Base-by-base conservation (phyloP, 2,888 invertebrate species). In the Strigamia maritima region DNA sequence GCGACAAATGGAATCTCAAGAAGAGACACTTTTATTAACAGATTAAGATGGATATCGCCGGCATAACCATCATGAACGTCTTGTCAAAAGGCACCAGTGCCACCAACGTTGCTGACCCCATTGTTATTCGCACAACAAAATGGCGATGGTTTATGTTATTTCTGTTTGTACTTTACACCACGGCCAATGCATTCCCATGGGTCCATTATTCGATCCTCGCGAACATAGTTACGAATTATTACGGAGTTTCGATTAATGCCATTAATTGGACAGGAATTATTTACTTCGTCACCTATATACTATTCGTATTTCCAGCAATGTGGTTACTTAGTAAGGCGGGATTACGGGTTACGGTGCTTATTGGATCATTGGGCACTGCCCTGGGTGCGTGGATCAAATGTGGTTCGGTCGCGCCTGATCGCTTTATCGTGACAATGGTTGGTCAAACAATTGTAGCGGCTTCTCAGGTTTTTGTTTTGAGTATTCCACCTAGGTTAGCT, bases 241-340 rank as follows among this genome's bases (percentile, higher is more conserved):
- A 94, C 85, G 89, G 89, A n/a, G 77, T 77, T 16, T 16, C 14
- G 7, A 90, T 90, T 82, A 90, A 90, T 82, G 90, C 90, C 84
- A 94, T 99, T 79, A 94, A 98, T 86, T 97, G 97, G 97, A 94
- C 98, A 26, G 97, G 97, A 65, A 95, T 99, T 94, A 91, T 98
- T 84, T 99, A 93, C 88, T 99, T 99, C 98, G 90, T 96, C 82
- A 90, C 93, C 2, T 99, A 99, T 87, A 96, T 99, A 84, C 95
- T 98, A 8, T 91, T 98, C 83, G 96, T 99, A 84, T 95, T 99
- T 85, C 99, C 99, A 0, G 98, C 94, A 28, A 96, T 97, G 85
- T 99, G 94, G 91, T 90, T 99, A 80, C 89, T 99, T 83, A 96
- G 98, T 86, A 94, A 92, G 89, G 91, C 92, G 93, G 98, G 96